Evolutionary conservation across 2,797 vertebrate species (phyloP), one percentile per base, ranked within the genome.

Genomic region (Aphelocoma californica): DNA sequence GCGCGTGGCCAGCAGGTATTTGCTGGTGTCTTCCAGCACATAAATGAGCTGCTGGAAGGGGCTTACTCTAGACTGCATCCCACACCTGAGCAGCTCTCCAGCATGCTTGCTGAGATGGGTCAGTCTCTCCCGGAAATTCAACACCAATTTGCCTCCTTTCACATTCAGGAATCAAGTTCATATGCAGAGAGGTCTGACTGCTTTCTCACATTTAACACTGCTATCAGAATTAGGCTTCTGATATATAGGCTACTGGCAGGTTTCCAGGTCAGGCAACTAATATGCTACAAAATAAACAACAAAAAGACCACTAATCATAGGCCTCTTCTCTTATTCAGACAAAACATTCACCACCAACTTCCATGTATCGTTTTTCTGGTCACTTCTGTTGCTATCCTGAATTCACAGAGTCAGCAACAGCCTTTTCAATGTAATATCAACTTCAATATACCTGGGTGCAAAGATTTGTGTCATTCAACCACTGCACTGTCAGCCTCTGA

Each of bases 61-160:
- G 45, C 38, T 54, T 45, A 26, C 4, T 60, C 58, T 40, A 50
- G 58, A 54, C 42, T 40, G 38, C 21, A 7, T 40, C 23, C 34
- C 42, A 62, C 47, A 65, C 2, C 21, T 2, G 1, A 78, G 53
- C 38, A 71, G 36, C 32, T 78, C 61, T 80, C 45, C 67, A 67
- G 19, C 28, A 32, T 0, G 0, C 40, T 21, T n/a, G 13, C 56
- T 75, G 48, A 45, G 51, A 69, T 5, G 5, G 32, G 12, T 29
- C 14, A 5, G 19, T 9, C 14, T 62, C 36, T 44, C 57, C 18
- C 26, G 71, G 29, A 91, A 78, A 91, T 47, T 71, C 74, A 92
- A 36, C 7, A 56, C 6, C 15, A 42, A 0, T 32, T 64, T 47
- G 29, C 69, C 44, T 66, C 60, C 61, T 78, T 67, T 86, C 57